Evolutionary conservation across 2,888 invertebrate genomes (phyloP), one percentile per base, ranked within the genome.

Genomic region (Pandemis corylana): DNA sequence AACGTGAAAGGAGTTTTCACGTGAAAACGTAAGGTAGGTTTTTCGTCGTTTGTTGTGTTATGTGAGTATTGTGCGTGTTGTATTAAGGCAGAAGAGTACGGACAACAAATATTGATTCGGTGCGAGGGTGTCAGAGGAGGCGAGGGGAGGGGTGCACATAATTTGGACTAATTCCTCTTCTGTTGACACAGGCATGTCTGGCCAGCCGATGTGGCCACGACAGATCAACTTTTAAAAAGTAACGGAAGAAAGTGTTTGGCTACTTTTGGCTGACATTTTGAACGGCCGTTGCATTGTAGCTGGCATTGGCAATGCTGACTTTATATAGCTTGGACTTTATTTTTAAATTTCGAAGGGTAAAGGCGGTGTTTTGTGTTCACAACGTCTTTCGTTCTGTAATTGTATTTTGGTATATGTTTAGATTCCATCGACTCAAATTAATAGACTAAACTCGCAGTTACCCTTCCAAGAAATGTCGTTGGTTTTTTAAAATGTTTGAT

Each of bases 51-150:
- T 2, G 12, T 10, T 42, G 15, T 63, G 77, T 78, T 86, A 85
- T 90, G 89, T 90, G 90, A 88, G 90, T 85, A 90, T 89, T 90
- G 90, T 94, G 94, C 94, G 94, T 94, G 93, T 91, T 90, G 88
- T 93, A 93, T 90, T 90, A 93, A 91, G 93, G 90, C 90, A 94
- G 94, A 94, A 94, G 94, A 94, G 94, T 93, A 87, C 94, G 92
- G 93, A 94, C 94, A 91, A 94, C 94, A 95, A 95, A 95, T 94
- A 95, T 94, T 94, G 95, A 94, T 94, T 94, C 93, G 93, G 87
- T 83, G 85, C 84, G 69, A 87, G 87, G 89, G 90, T 87, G 87
- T 81, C 66, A 67, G 62, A 42, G 75, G 75, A 20, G 74, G 70
- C 76, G 12, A 80, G 76, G 82, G 79, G 85, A 82, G 84, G 87